Percentiles rank a stretch among this genome's conserved stretches.
Conservation (phyloP, 2,888 invertebrate genomes). For the Mesorhabditis spiculigera region DNA sequence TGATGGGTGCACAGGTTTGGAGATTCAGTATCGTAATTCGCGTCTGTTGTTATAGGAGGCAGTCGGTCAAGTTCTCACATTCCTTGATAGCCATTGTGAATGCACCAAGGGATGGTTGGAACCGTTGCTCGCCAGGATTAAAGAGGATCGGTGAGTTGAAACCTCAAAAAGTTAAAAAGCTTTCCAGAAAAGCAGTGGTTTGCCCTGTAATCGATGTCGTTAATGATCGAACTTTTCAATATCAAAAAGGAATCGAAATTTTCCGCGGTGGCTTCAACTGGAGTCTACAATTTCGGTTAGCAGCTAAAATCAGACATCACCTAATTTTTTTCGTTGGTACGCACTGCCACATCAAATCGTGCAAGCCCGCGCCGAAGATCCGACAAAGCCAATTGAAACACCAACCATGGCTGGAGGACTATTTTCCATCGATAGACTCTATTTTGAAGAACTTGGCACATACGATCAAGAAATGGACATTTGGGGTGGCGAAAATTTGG, state of each 20-base stretch:
- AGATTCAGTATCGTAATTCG: background rate
- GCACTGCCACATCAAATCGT: constrained; percentile 59
- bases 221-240: constrained; percentile 90
- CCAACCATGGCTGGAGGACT: constrained; percentile 92
- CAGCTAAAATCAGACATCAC: constrained; percentile 53
- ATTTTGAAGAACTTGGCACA: constrained; percentile 80
- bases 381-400: constrained; percentile 70
- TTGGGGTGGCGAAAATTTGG: constrained; percentile 98
- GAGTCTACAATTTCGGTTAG: constrained; percentile 80
- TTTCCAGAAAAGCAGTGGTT: constrained; percentile 67
- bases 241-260: constrained; percentile 82
- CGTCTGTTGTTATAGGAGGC: constrained; percentile 68
- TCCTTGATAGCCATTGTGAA: constrained; percentile 96
- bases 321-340: constrained; percentile 65
- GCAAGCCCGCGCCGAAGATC: constrained; percentile 63
- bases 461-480: constrained; percentile 74
- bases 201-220: constrained; percentile 89
- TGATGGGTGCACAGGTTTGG: constrained; percentile 75
- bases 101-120: constrained; percentile 97
- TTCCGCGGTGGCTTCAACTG: constrained; percentile 98
- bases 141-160: constrained; percentile 72
- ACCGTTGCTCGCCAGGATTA: constrained; percentile 84
- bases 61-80: constrained; percentile 84
- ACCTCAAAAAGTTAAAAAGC: background rate
- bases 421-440: constrained; percentile 80